phyloP scores from a whole-genome alignment of 2,113 vertebrate species.

The Hemiprocne comata region DNA sequence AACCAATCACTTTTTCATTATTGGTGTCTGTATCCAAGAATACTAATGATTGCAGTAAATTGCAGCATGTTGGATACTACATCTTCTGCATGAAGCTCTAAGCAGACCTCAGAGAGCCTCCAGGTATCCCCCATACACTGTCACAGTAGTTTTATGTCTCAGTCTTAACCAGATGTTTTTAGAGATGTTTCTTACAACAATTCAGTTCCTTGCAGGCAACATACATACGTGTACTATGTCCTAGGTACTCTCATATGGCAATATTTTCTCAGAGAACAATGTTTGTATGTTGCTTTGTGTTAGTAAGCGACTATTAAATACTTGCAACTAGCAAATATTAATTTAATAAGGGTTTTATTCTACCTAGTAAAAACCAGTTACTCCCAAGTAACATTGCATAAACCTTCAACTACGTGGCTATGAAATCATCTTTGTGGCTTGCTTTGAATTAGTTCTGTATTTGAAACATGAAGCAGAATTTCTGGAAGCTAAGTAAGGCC shows the following conservation, averaged over 20 bases:
- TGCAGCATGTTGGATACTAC: neutral
- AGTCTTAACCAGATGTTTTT: neutral
- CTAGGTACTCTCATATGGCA: neutral
- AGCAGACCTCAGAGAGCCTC: neutral
- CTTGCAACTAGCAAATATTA: neutral
- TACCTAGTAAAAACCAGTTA: neutral
- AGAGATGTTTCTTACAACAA: neutral
- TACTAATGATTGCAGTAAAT: neutral
- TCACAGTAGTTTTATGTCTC: neutral
- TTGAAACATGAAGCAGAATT: neutral
- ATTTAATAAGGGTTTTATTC: neutral
- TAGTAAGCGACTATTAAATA: neutral
- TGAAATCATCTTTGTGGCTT: neutral
- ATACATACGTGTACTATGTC: rapidly evolving
- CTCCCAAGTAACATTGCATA: neutral
- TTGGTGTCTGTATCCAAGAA: neutral
- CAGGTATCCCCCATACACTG: rapidly evolving
- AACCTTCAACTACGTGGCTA: neutral
- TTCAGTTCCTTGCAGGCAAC: neutral
- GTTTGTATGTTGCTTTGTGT: neutral
- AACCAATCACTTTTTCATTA: neutral
- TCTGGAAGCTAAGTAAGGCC: neutral
- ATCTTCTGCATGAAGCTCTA: neutral
- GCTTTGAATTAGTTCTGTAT: neutral
- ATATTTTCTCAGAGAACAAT: neutral